phyloP scores from a whole-genome alignment of 2,888 invertebrate species.

The Autographa gamma region DNA sequence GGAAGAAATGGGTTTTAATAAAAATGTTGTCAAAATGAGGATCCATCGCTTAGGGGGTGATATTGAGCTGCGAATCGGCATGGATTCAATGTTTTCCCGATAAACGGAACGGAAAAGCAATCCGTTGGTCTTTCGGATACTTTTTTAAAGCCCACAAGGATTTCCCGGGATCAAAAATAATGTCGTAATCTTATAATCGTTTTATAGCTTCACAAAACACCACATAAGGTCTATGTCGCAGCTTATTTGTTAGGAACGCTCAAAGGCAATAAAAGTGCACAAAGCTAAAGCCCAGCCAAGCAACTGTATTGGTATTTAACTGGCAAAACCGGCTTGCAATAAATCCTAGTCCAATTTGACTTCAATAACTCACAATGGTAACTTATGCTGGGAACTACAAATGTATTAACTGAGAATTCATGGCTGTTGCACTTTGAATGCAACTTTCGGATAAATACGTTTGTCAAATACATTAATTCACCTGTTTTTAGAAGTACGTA shows the following conservation, averaged over 20 bases:
- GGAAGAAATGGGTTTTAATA: slow-evolving; percentile 9
- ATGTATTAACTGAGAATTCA: background rate
- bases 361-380: slow-evolving; percentile 14
- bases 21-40: background rate
- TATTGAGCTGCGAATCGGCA: background rate
- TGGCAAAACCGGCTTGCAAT: slow-evolving; percentile 1
- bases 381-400: slow-evolving; percentile 3
- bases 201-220: background rate
- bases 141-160: background rate
- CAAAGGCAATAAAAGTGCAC: background rate
- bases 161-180: background rate
- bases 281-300: background rate
- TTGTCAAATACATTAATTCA: background rate
- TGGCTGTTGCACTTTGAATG: background rate
- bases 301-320: slow-evolving; percentile 4
- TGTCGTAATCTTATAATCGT: background rate
- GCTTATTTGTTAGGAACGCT: background rate
- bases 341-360: slow-evolving; percentile 5
- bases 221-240: background rate
- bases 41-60: background rate
- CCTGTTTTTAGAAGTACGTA: no score
- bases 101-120: no score
- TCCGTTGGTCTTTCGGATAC: background rate
- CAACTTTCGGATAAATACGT: background rate
- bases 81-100: background rate